Conservation (phyloP, 2,113 vertebrate genomes). For the Pagrus major region DNA sequence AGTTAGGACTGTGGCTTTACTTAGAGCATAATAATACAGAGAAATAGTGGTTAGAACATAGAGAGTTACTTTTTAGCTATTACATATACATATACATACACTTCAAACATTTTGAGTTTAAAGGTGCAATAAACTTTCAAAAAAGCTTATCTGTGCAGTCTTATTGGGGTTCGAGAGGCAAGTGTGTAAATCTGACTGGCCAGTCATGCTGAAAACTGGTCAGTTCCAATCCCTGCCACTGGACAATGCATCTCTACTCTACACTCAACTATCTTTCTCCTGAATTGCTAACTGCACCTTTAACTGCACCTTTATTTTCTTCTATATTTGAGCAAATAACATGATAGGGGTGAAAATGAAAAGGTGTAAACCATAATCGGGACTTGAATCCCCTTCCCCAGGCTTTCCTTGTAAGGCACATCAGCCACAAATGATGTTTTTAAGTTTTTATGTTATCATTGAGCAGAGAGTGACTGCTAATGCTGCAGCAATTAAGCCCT, state of each 20-base stretch:
- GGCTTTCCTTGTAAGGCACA: neutral
- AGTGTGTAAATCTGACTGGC: too few relatives aligned
- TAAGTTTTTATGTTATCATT: conserved; percentile 4
- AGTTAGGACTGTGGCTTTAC: neutral
- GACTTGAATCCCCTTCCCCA: neutral
- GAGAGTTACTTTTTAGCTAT: neutral
- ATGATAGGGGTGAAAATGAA: neutral
- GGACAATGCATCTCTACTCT: too few relatives aligned
- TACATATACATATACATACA: neutral
- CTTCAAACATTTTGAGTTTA: neutral
- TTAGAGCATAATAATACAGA: neutral
- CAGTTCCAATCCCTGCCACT: too few relatives aligned
- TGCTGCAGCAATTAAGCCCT: conserved; percentile 25
- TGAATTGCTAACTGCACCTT: too few relatives aligned
- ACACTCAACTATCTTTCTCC: too few relatives aligned
- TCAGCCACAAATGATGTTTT: neutral
- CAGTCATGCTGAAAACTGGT: too few relatives aligned
- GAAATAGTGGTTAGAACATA: neutral
- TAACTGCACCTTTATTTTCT: too few relatives aligned
- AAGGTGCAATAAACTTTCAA: neutral
- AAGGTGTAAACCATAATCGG: neutral
- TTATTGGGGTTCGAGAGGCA: too few relatives aligned
- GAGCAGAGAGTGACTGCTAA: conserved; percentile 3
- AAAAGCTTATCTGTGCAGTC: too few relatives aligned
- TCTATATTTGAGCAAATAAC: neutral